phyloP scores from a whole-genome alignment of 2,113 vertebrate genomes.

The Hippopotamus amphibius region DNA sequence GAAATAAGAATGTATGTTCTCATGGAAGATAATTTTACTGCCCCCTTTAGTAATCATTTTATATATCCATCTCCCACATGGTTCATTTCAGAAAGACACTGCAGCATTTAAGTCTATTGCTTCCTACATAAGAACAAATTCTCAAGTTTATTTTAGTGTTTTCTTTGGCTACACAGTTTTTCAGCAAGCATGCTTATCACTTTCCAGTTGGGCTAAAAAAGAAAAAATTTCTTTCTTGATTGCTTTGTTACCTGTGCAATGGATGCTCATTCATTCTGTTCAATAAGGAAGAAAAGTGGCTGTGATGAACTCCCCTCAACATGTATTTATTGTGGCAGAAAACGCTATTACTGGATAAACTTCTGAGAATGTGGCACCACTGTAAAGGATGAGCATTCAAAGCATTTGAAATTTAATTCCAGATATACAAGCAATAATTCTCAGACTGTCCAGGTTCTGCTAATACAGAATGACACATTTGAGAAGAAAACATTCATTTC shows the following conservation, averaged over 20 bases:
- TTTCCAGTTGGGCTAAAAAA: background rate
- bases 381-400: slow-evolving; percentile 51
- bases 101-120: background rate
- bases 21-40: background rate
- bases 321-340: slow-evolving; percentile 59
- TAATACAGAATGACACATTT: slow-evolving; percentile 62
- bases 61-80: accelerated
- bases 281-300: slow-evolving; percentile 18
- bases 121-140: background rate
- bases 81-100: background rate
- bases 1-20: background rate
- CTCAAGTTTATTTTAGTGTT: background rate
- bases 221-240: slow-evolving; percentile 6
- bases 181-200: background rate
- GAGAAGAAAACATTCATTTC: slow-evolving; percentile 57
- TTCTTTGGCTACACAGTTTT: slow-evolving; percentile 4
- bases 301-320: background rate
- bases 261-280: slow-evolving; percentile 44
- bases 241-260: slow-evolving; percentile 54
- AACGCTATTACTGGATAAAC: background rate
- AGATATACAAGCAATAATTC: slow-evolving; percentile 61
- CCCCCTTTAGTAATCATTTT: background rate
- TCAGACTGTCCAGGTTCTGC: slow-evolving; percentile 21
- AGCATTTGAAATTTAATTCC: slow-evolving; percentile 75
- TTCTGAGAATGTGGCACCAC: background rate